Conservation (phyloP, 2,888 invertebrate genomes). For the Caenorhabditis sp. region DNA sequence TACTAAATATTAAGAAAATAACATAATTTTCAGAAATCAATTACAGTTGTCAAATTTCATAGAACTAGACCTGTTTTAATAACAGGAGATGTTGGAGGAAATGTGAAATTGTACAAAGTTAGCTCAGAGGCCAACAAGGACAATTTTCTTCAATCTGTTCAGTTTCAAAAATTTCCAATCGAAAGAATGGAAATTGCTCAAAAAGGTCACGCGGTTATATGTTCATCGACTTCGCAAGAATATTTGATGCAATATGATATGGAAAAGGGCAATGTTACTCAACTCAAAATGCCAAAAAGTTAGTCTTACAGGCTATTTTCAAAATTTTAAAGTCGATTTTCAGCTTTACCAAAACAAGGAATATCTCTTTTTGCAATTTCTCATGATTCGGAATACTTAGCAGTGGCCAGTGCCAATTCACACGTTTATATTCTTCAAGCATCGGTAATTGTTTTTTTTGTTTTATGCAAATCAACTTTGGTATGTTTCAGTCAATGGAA, state of each 20-base stretch:
- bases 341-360: slow-evolving; percentile 42
- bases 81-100: slow-evolving; percentile 36
- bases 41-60: slow-evolving; percentile 44
- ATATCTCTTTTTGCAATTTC: slow-evolving; percentile 40
- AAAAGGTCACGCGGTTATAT: slow-evolving; percentile 36
- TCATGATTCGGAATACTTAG: slow-evolving; percentile 39
- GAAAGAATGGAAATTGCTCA: slow-evolving; percentile 41
- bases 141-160: slow-evolving; percentile 43
- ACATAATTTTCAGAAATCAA: slow-evolving; percentile 15
- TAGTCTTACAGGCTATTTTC: neutral
- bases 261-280: slow-evolving; percentile 32
- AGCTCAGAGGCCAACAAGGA: slow-evolving; percentile 39
- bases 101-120: slow-evolving; percentile 39
- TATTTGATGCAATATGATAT: slow-evolving; percentile 51
- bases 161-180: slow-evolving; percentile 43
- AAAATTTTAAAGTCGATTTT: slow-evolving; percentile 1
- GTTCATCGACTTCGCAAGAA: slow-evolving; percentile 37
- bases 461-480: slow-evolving; percentile 4
- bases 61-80: slow-evolving; percentile 41
- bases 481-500: slow-evolving; percentile 45
- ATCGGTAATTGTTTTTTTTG: slow-evolving; percentile 24
- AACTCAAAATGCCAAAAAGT: slow-evolving; percentile 35
- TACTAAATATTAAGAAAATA: neutral
- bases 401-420: slow-evolving; percentile 33
- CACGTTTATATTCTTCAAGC: slow-evolving; percentile 46